Base-by-base conservation (phyloP, 2,888 invertebrate species). In the Pammene aurita region DNA sequence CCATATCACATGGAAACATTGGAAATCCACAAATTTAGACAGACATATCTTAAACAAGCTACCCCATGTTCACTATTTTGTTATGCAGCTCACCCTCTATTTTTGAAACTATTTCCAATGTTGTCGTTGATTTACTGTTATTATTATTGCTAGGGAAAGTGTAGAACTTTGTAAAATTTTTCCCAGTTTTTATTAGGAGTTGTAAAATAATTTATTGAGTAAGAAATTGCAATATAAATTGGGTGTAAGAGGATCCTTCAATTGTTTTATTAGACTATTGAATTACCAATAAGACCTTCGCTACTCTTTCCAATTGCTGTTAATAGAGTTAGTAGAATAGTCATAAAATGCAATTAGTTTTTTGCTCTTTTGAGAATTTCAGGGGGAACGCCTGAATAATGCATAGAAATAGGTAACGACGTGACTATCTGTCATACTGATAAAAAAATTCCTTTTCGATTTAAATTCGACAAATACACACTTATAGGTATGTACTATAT, bases 61-160 rank as follows among this genome's bases (percentile, higher is more conserved):
- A 42, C 26, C 41, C 50, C 41, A 38, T 13, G 61, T 50, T 56
- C 14, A 5, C 46, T 61, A 38, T 61, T 61, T 10, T 50, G 35
- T 35, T 61, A 38, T 38, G 48, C n/a, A n/a, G n/a, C 52, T 74
- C 76, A 75, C 76, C 74, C 75, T 71, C 38, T 77, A 74, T 74
- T 75, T 65, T 67, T 60, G 54, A 55, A 46, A 66, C 74, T 67
- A 63, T 69, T 71, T 72, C 75, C 72, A 75, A 68, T 72, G 74
- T 72, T 73, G 73, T 74, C 77, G 78, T 76, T 71, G 74, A 90
- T 90, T 90, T 90, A 90, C 81, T 82, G 87, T 89, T 90, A 90
- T 89, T 87, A 89, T 87, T 87, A 90, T 89, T 84, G 84, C 82
- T 72, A 73, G 74, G 76, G 84, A 86, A 86, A 88, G 85, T 85